Evolutionary conservation across 2,888 invertebrate species (phyloP).

Genomic region (Lymantria dispar): DNA sequence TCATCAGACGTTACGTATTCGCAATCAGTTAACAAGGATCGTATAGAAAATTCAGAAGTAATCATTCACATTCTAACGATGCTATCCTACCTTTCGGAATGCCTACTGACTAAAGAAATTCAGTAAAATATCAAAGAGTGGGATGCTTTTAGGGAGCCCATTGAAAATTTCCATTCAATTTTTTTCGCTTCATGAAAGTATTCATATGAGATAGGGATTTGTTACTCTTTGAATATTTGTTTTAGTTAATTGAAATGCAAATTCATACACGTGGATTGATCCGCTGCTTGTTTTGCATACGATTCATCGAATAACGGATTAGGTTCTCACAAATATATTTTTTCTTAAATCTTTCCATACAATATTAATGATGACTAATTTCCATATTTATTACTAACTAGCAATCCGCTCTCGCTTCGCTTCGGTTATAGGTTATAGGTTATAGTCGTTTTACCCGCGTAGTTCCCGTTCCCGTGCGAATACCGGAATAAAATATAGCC

Average conservation of each 20-base stretch:
- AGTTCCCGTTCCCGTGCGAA: no score
- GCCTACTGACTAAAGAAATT: constrained; percentile 19
- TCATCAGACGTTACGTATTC: constrained; percentile 1
- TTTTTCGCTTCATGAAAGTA: constrained; percentile 1
- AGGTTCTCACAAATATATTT: not conserved
- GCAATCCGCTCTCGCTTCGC: no score
- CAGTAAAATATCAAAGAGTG: constrained; percentile 15
- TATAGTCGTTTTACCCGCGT: no score
- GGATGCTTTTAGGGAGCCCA: constrained; percentile 5
- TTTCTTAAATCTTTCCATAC: not conserved
- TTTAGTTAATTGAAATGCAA: not conserved
- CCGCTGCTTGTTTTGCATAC: not conserved
- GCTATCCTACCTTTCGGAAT: constrained; percentile 31
- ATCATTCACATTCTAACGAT: constrained; percentile 26
- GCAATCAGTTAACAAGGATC: constrained; percentile 2
- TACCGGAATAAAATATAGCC: no score
- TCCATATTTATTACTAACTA: no score
- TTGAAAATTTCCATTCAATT: constrained; percentile 3
- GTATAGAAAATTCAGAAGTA: not conserved
- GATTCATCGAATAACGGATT: not conserved
- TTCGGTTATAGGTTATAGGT: no score
- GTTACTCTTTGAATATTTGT: not conserved
- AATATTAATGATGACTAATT: not conserved
- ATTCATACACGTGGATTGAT: not conserved
- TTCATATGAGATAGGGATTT: constrained; percentile 1